Conservation (phyloP, 2,113 vertebrate species). For the Carassius gibelio region DNA sequence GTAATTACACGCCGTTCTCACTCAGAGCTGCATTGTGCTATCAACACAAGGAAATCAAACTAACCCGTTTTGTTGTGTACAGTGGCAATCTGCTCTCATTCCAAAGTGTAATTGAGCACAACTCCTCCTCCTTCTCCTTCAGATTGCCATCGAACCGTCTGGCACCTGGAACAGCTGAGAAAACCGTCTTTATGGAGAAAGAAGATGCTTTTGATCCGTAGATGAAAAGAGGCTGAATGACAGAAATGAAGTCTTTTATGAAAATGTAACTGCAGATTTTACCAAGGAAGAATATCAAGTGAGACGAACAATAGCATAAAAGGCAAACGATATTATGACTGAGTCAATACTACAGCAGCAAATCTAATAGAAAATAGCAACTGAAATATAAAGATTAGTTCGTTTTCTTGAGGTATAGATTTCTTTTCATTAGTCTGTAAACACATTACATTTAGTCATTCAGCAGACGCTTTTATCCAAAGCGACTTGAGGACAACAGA, state of each 20-base stretch:
- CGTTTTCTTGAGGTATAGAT: not conserved
- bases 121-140: slow-evolving; percentile 62
- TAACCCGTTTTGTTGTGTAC: slow-evolving; percentile 43
- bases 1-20: slow-evolving; percentile 28
- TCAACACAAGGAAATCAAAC: slow-evolving; percentile 33
- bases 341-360: not conserved
- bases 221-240: slow-evolving; percentile 19
- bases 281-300: not conserved
- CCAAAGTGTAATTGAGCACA: slow-evolving; percentile 54
- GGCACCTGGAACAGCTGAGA: slow-evolving; percentile 56
- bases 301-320: not conserved
- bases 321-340: not conserved
- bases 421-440: not conserved
- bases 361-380: not conserved
- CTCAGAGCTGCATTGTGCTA: slow-evolving; percentile 36
- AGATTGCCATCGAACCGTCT: slow-evolving; percentile 74
- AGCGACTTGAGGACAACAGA: too few relatives aligned
- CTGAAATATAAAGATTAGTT: not conserved
- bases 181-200: slow-evolving; percentile 10
- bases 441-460: not conserved
- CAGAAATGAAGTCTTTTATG: slow-evolving; percentile 23
- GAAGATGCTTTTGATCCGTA: slow-evolving; percentile 11
- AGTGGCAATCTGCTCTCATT: slow-evolving; percentile 8
- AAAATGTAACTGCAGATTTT: not conserved
- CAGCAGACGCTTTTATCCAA: too few relatives aligned